These are phyloP conservation scores for Larimichthys crocea DNA, from an alignment of 2,113 vertebrate genomes.

Conservation along the genomic window DNA sequence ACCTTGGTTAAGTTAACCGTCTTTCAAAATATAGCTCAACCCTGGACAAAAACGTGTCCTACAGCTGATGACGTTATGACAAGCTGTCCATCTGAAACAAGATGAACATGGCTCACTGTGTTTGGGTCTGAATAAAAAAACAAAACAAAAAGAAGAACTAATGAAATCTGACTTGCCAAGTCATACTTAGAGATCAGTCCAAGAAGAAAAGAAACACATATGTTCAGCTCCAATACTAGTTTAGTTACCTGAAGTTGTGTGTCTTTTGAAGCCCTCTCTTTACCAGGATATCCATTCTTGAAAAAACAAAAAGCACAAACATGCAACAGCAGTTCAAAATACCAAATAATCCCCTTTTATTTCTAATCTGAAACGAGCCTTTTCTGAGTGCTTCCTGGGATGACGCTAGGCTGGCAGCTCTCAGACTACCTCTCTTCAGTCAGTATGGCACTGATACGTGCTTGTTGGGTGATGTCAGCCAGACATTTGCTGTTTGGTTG, in stretches of 20 bases:
- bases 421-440: conserved; percentile 35
- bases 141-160: background rate
- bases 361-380: background rate
- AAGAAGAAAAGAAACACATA: conserved; percentile 38
- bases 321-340: conserved; percentile 79
- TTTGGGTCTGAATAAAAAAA: background rate
- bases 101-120: background rate
- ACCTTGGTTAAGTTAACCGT: background rate
- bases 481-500: conserved; percentile 54
- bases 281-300: conserved; percentile 87
- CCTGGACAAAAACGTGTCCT: background rate
- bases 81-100: conserved; percentile 17
- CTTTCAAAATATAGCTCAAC: conserved; percentile 6
- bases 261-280: conserved; percentile 86
- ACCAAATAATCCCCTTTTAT: conserved; percentile 40
- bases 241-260: conserved; percentile 83
- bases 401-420: conserved; percentile 38
- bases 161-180: conserved; percentile 11
- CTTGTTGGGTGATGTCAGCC: conserved; percentile 59
- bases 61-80: background rate
- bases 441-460: conserved; percentile 32
- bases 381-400: conserved; percentile 15
- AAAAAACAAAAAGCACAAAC: conserved; percentile 84
- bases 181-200: conserved; percentile 23
- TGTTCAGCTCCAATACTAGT: conserved; percentile 49